Percentiles rank a stretch among this genome's conserved stretches.
Conservation (phyloP, 2,797 vertebrate species). For the Loris lydekkerianus region DNA sequence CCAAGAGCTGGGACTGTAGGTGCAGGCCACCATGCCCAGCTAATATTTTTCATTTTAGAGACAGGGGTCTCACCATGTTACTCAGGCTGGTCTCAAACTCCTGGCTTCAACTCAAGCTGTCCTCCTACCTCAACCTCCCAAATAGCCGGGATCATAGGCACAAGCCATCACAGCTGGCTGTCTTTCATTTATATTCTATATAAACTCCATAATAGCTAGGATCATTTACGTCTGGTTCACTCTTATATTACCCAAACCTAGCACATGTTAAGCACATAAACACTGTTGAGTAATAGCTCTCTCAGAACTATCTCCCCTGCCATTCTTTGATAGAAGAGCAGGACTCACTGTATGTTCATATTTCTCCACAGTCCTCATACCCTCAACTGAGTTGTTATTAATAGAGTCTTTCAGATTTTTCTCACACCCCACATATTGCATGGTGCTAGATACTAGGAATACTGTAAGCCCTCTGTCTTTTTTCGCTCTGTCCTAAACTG, state of each 20-base stretch:
- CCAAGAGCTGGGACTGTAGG: too few species aligned
- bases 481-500: background rate
- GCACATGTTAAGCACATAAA: background rate
- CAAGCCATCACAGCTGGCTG: too few species aligned
- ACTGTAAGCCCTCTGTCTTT: background rate
- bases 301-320: background rate
- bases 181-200: slow-evolving; percentile 20
- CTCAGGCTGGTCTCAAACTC: too few species aligned
- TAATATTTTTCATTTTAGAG: too few species aligned
- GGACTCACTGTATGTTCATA: background rate
- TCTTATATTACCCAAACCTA: background rate
- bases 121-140: background rate
- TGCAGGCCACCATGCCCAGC: too few species aligned
- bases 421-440: background rate
- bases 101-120: too few species aligned
- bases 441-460: background rate
- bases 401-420: background rate
- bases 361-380: background rate
- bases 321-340: background rate
- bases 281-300: background rate
- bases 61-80: too few species aligned
- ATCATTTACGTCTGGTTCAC: background rate
- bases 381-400: background rate
- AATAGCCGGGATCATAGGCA: too few species aligned
- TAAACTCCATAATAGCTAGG: background rate